Conservation (phyloP, 2,888 invertebrate species). For the Endomychus coccineus region DNA sequence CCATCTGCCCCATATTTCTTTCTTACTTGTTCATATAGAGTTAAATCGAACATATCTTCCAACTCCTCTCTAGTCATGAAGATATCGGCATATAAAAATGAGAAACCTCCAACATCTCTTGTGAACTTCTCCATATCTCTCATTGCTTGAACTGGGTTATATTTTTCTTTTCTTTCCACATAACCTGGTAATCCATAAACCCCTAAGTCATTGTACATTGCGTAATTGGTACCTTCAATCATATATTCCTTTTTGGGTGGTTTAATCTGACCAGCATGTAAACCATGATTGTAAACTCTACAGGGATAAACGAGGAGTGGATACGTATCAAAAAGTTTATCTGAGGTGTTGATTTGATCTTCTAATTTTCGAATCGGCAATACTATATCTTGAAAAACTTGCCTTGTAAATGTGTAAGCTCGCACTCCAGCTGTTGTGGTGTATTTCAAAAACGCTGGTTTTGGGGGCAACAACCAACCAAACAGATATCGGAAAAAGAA, state of each 20-base stretch:
- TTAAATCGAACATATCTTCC: slow-evolving; percentile 61
- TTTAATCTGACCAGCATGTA: slow-evolving; percentile 51
- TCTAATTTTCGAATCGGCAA: slow-evolving; percentile 58
- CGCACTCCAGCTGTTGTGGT: slow-evolving; percentile 61
- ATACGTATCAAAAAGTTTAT: slow-evolving; percentile 56
- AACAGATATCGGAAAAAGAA: slow-evolving; percentile 53
- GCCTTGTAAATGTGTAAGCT: slow-evolving; percentile 62
- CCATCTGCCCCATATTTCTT: slow-evolving; percentile 52
- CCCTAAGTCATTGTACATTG: slow-evolving; percentile 65
- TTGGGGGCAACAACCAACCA: slow-evolving; percentile 63
- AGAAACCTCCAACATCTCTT: slow-evolving; percentile 58
- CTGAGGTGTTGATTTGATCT: slow-evolving; percentile 54
- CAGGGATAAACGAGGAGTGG: slow-evolving; percentile 65
- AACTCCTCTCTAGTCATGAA: slow-evolving; percentile 61
- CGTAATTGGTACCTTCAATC: slow-evolving; percentile 57
- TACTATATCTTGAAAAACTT: slow-evolving; percentile 66
- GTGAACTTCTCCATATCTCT: slow-evolving; percentile 64
- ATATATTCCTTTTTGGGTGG: slow-evolving; percentile 51
- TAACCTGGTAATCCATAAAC: slow-evolving; percentile 62
- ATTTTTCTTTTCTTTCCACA: slow-evolving; percentile 51
- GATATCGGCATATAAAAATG: slow-evolving; percentile 63
- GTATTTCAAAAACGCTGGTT: slow-evolving; percentile 65
- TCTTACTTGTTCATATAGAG: slow-evolving; percentile 54
- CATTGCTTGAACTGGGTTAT: slow-evolving; percentile 60
- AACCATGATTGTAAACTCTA: slow-evolving; percentile 56